A percentile compares a stretch with the other conserved stretches of the same genome.
These are phyloP conservation scores for Trogon surrucura DNA, from an alignment of 2,113 vertebrate genomes.

Conservation along the genomic window DNA sequence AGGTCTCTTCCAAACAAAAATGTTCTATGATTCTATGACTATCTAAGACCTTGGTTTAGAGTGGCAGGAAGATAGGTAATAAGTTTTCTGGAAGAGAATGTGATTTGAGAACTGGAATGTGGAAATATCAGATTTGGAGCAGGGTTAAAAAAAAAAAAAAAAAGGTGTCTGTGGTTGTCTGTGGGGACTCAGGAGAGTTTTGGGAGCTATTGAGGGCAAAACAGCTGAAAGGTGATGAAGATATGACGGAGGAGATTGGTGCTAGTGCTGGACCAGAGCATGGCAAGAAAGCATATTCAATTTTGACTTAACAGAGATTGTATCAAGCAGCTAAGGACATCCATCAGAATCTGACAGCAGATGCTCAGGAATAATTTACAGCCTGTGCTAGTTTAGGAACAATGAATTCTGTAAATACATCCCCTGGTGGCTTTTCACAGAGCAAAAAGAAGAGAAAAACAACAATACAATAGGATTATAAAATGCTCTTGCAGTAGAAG, in stretches of 20 bases:
- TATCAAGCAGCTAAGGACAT: neutral
- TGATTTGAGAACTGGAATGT: neutral
- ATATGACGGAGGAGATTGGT: neutral
- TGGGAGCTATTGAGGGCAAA: neutral
- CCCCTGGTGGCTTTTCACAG: neutral
- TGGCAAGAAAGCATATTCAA: neutral
- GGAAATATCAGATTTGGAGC: neutral
- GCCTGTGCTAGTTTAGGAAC: neutral
- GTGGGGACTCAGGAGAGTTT: neutral
- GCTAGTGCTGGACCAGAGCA: neutral
- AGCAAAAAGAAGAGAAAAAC: neutral
- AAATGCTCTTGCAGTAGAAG: neutral
- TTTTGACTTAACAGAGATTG: neutral
- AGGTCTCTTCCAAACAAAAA: too few species aligned
- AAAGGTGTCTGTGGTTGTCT: too few species aligned
- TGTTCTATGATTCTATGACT: neutral
- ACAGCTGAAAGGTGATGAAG: neutral
- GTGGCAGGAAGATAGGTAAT: neutral
- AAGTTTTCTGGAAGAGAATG: neutral
- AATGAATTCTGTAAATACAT: slow-evolving; percentile 16
- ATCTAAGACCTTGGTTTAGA: neutral
- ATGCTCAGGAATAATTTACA: slow-evolving; percentile 23
- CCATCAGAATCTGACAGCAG: slow-evolving; percentile 8
- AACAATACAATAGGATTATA: neutral
- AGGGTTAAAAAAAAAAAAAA: rapidly evolving